Conservation (phyloP, 2,888 invertebrate species). For the Cenopis cana region DNA sequence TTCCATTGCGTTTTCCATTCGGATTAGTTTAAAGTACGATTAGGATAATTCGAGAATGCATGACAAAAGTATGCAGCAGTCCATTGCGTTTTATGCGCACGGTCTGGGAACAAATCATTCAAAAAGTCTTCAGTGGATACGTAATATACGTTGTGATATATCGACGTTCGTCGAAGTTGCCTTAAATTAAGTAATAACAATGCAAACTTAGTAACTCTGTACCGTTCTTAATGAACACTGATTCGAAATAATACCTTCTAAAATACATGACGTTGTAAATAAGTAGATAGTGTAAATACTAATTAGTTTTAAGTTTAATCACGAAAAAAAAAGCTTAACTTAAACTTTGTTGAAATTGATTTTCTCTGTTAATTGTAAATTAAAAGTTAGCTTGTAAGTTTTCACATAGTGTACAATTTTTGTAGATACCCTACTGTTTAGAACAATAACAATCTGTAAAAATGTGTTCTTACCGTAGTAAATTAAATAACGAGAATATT, state of each 20-base stretch:
- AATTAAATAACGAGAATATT: conserved; percentile 86
- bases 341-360: conserved; percentile 82
- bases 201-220: conserved; percentile 58
- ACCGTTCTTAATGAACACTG: conserved; percentile 45
- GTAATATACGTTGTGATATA: conserved; percentile 64
- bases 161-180: conserved; percentile 62
- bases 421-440: conserved; percentile 80
- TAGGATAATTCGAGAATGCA: conserved; percentile 68
- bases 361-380: conserved; percentile 83
- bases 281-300: conserved; percentile 74
- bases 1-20: conserved; percentile 78
- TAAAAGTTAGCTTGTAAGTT: conserved; percentile 78
- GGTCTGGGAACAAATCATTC: conserved; percentile 68
- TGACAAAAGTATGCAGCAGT: conserved; percentile 71
- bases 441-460: conserved; percentile 85
- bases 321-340: conserved; percentile 74
- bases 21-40: conserved; percentile 66
- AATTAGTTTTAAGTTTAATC: conserved; percentile 68
- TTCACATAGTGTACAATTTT: conserved; percentile 85
- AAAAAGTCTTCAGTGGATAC: conserved; percentile 55
- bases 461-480: conserved; percentile 86
- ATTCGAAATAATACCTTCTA: conserved; percentile 68
- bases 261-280: conserved; percentile 74
- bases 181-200: conserved; percentile 60
- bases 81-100: conserved; percentile 62